phyloP scores from a whole-genome alignment of 1,140 invertebrate genomes.

The Psilanteris sp. region DNA sequence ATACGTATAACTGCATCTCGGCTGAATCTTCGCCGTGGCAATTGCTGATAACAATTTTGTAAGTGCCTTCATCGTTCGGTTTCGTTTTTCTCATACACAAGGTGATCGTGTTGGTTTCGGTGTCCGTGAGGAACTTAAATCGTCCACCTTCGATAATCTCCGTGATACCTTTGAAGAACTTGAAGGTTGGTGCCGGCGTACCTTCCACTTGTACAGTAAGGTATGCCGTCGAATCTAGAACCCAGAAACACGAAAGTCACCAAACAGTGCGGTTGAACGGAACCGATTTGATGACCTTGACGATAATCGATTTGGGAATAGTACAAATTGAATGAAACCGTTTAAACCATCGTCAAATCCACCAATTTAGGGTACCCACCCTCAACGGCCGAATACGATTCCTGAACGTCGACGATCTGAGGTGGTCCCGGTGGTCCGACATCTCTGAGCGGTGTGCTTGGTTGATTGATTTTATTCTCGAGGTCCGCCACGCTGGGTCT shows the following conservation, averaged over 20 bases:
- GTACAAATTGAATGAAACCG: conserved; percentile 9
- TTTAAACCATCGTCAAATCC: too few relatives aligned
- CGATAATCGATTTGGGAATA: too few relatives aligned
- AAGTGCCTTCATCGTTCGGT: conserved; percentile 98
- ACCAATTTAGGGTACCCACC: conserved; percentile 79
- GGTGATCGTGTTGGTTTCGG: conserved; percentile 91
- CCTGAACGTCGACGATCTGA: conserved; percentile 92
- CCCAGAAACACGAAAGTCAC: too few relatives aligned
- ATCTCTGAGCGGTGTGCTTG: conserved; percentile 91
- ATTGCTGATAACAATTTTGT: conserved; percentile 95
- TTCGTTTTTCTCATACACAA: conserved; percentile 97
- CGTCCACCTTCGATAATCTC: conserved; percentile 96
- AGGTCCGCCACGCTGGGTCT: conserved; percentile 92
- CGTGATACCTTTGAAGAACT: conserved; percentile 94
- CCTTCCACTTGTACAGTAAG: conserved; percentile 94
- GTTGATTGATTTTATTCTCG: conserved; percentile 93
- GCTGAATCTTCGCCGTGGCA: conserved; percentile 96
- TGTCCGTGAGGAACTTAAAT: conserved; percentile 94
- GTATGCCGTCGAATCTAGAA: conserved; percentile 91
- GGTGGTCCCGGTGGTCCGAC: conserved; percentile 89
- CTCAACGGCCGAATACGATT: conserved; percentile 95
- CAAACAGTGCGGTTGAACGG: too few relatives aligned
- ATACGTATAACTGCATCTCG: conserved; percentile 97
- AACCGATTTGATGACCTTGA: too few relatives aligned
- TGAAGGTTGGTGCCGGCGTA: conserved; percentile 95